Evolutionary conservation across 2,888 invertebrate genomes (phyloP), one percentile per base, ranked within the genome.

Genomic region (Scrobipalpa atriplicella): DNA sequence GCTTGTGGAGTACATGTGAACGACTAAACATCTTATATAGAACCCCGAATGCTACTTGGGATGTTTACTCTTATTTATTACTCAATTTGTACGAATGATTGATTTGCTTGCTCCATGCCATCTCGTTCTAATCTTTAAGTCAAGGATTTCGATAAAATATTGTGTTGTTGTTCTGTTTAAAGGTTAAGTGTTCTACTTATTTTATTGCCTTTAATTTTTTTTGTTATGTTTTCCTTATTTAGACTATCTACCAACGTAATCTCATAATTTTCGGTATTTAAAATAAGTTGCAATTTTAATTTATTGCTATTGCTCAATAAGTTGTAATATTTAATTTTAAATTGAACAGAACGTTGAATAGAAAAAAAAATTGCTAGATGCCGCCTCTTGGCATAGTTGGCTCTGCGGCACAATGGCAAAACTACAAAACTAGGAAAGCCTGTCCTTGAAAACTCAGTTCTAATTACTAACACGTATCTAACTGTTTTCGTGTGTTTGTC

Each of bases 381-480:
- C 10, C 75, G 56, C 64, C 66, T 81, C 79, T 81, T 70, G 7
- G 1, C 9, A 16, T 75, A 70, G 9, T 13, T 72, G 74, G 60
- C 62, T 77, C 76, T 78, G 41, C 67, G 58, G 11, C 54, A 73
- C 69, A 73, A 72, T 74, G 71, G 79, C 76, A 75, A 73, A 76
- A 75, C 71, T 73, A 79, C 76, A 75, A 73, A 76, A 75, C 71
- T 73, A 79, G 79, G 82, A 81, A 80, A 82, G 79, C 72, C 71
- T 75, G 89, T 75, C 90, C 90, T 90, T 90, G 88, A 79, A 75
- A 80, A 81, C 79, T 83, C 78, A 74, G 74, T 77, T 78, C 73
- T 82, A 81, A 83, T 81, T 78, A 74, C 72, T 36, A 16, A 62
- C 19, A 66, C 65, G 54, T 66, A 66, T 60, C 64, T 47, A n/a